These are phyloP conservation scores for Frankliniella intonsa DNA, from an alignment of 2,888 invertebrate species.

Conservation along the genomic window DNA sequence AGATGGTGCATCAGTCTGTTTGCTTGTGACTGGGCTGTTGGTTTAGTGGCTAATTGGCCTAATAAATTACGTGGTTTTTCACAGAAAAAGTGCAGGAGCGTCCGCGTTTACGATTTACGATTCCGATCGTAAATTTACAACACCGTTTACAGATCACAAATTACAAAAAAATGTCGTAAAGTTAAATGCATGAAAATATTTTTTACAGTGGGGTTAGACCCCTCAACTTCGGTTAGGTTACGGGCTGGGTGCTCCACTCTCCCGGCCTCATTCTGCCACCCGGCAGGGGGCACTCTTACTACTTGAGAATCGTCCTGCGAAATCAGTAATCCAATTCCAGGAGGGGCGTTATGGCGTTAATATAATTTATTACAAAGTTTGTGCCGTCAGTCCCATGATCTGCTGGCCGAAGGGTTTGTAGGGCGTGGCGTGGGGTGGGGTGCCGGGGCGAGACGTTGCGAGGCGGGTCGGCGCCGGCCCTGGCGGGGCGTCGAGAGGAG, in stretches of 20 bases:
- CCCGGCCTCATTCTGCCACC: not conserved
- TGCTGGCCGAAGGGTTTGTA: not conserved
- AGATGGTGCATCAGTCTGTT: too few relatives aligned
- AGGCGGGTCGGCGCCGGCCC: not conserved
- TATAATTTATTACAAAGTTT: slow-evolving; percentile 14
- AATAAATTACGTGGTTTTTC: too few relatives aligned
- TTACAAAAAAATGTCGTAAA: too few relatives aligned
- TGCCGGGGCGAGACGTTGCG: not conserved
- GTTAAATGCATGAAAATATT: too few relatives aligned
- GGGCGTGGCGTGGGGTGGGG: not conserved
- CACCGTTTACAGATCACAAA: too few relatives aligned
- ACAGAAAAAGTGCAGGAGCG: too few relatives aligned
- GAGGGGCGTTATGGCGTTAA: slow-evolving; percentile 3
- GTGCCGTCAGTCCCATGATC: not conserved
- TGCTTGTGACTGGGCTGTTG: too few relatives aligned
- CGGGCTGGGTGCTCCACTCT: not conserved
- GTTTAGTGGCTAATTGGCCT: too few relatives aligned
- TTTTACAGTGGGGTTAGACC: not conserved
- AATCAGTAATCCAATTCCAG: slow-evolving; percentile 9
- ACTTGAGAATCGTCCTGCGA: not conserved
- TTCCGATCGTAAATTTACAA: too few relatives aligned
- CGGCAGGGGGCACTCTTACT: not conserved
- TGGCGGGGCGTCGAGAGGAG: not conserved
- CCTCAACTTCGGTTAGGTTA: not conserved
- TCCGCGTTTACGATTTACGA: too few relatives aligned